Evolutionary conservation across 1,140 invertebrate genomes (phyloP), one percentile per base, ranked within the genome.

Genomic region (Brachionus angularis): DNA sequence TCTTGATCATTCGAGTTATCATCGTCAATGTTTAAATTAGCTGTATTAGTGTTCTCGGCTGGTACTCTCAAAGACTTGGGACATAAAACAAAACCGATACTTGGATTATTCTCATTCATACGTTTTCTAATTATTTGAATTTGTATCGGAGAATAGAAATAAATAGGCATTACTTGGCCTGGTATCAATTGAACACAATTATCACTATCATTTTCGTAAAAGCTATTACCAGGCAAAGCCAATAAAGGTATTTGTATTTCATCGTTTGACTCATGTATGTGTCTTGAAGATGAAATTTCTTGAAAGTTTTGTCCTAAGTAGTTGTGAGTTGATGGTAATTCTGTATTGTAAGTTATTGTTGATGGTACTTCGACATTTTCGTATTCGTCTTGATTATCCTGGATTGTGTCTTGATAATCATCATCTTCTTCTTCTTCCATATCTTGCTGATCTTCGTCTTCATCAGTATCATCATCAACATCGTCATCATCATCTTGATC

Each of bases 81-180:
- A 47, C 27, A 21, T 5, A 47, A 67, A 0, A 27, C 18, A 47
- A 67, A 67, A 12, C 62, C 62, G 1, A 67, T 33, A 12, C 29
- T 67, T 4, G 62, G 62, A 46, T 67, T 50, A 25, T 67, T 46
- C 16, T 31, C 42, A 12, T 47, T 10, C 23, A 67, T 21, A 23
- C 62, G 42, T 33, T 47, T 46, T 2, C 62, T 39, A 10, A 67
- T 46, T 7, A 67, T 29, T 47, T 50, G 62, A 12, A 67, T 67
- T 47, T 67, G 62, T 21, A 50, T 31, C 29, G 62, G 42, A 12
- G 39, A 31, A 27, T 67, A 67, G 14, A 67, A 67, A 67, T 50
- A 47, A 34, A 67, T 46, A 4, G 62, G 62, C 62, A 67, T 67
- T 27, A 67, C 47, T 67, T 67, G 62, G 47, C 62, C 62, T 18